Base-by-base conservation (phyloP, 2,113 vertebrate species). In the Rhizomys pruinosus region DNA sequence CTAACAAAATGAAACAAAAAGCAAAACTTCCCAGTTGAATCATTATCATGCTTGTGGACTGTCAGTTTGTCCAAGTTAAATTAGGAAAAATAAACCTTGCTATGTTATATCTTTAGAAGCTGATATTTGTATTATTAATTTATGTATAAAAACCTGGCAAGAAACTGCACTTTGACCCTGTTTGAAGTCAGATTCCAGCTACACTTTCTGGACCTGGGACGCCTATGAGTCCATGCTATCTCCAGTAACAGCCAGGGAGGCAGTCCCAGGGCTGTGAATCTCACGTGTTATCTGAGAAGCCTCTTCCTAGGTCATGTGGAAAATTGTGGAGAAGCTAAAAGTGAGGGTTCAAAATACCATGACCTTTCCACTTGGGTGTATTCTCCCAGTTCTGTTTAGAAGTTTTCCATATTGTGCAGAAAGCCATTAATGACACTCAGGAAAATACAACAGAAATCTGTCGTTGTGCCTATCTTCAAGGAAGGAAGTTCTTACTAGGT, bases 301-400 rank as follows among this genome's bases (percentile, higher is more conserved):
- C 19, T 90, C 34, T 59, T 32, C 89, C 74, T 89, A 96, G 59
- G 87, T 84, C 39, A 55, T 25, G 6, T 39, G 47, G 37, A 11
- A 81, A 85, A 94, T 88, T 92, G 59, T 66, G 78, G 88, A 81
- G 79, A 81, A 90, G 63, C 34, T 19, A 55, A 42, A n/a, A 44
- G 19, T 1, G 32, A 74, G 23, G 10, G 76, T 90, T 93, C 93
- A 87, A 91, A 94, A 96, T 94, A 34, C 32, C 23, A 15, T 63
- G 61, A 55, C 79, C 91, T 92, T 92, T 95, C 59, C 77, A 59
- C 63, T 89, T 25, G 9, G 19, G 1, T 92, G n/a, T 84, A n/a
- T n/a, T n/a, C 79, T 94, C 82, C 25, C 13, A 47, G 52, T 59
- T 55, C 39, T 84, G 59, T 71, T 93, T 86, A 79, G 90, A 80